Evolutionary conservation across 1,140 invertebrate species (phyloP), one percentile per base, ranked within the genome.

Genomic region (Panagrolaimus sp.): DNA sequence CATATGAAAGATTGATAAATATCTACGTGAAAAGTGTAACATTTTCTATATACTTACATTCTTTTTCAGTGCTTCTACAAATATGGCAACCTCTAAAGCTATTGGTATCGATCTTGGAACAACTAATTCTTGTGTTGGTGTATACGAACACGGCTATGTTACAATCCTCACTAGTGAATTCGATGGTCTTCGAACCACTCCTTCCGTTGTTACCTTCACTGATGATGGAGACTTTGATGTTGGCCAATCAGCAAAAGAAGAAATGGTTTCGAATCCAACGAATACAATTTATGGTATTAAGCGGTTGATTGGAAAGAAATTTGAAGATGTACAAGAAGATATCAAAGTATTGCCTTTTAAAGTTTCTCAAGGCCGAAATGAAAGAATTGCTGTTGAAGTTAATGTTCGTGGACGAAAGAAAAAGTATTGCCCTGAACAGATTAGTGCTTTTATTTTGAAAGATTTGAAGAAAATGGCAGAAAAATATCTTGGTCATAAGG

Each of bases 401-500:
- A 91, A 96, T 84, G 92, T 93, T 14, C 87, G 88, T 85, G 87
- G 85, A 68, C 85, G 88, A 70, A 72, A 45, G 1, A 95, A 95
- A 85, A 87, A 93, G 78, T 96, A 95, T 82, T 94, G 92, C 1
- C 94, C 94, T 28, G 93, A 91, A 84, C 93, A 96, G 86, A 90
- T 97, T 80, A 93, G 93, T 70, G 93, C 93, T 21, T 96, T 95
- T 86, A 88, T 94, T n/a, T 85, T 96, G 0, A 90, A 90, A 74
- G 96, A 96, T 86, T 96, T 96, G 93, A 96, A 93, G 84, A 92
- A 96, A 86, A 95, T 93, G 0, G 93, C 94, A 28, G 93, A 96
- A 76, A 88, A 88, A 52, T 95, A 94, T 82, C 84, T 96, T 21
- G 90, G 89, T 76, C 89, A 88, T 0, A 81, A 88, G 7, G 90